A percentile compares a stretch with the other conserved stretches of the same genome.
phyloP scores from a whole-genome alignment of 2,797 vertebrate species.

The Aphelocoma californica region DNA sequence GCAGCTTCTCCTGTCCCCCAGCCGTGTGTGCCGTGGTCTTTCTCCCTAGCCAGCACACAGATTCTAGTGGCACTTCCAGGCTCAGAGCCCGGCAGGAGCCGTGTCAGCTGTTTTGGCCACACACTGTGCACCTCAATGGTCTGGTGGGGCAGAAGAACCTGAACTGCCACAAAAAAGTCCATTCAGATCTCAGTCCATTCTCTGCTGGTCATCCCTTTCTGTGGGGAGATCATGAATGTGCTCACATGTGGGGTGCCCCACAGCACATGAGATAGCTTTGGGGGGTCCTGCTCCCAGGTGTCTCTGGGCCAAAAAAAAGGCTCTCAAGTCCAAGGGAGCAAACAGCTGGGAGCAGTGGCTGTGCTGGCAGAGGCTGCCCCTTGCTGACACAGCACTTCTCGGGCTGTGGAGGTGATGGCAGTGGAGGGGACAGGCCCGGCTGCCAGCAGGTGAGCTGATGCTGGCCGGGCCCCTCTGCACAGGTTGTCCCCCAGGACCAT shows the following conservation, averaged over 20 bases:
- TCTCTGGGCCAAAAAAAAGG: not conserved
- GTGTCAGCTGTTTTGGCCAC: rapidly evolving
- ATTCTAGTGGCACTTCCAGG: not conserved
- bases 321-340: not conserved
- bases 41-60: not conserved
- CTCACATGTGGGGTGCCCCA: not conserved
- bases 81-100: not conserved
- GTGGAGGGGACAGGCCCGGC: not conserved
- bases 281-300: not conserved
- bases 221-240: not conserved
- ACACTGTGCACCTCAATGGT: rapidly evolving
- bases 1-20: not conserved
- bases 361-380: not conserved
- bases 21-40: not conserved
- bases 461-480: not conserved
- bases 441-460: not conserved
- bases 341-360: rapidly evolving
- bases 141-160: not conserved
- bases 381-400: rapidly evolving
- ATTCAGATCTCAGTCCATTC: not conserved
- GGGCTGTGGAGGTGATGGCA: rapidly evolving
- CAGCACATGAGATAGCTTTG: rapidly evolving
- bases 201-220: not conserved
- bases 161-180: not conserved
- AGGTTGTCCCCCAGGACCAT: conserved; percentile 60